These are phyloP conservation scores for Archaeoteleia sp. DNA, from an alignment of 2,888 invertebrate genomes.

Conservation along the genomic window DNA sequence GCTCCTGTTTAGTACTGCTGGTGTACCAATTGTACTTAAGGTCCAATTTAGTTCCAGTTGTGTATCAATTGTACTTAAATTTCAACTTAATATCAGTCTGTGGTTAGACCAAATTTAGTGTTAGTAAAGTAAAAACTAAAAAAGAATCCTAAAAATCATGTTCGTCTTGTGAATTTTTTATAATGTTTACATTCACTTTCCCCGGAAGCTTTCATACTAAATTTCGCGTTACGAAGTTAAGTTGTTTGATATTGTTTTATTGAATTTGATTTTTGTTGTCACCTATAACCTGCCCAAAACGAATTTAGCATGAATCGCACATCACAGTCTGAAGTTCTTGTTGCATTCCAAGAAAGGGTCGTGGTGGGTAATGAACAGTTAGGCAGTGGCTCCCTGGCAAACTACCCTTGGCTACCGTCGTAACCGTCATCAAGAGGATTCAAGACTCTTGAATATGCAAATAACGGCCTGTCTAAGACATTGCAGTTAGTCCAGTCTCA, in stretches of 20 bases:
- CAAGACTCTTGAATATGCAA: conserved; percentile 68
- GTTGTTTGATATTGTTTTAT: conserved; percentile 34
- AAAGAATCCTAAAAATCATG: too few species aligned
- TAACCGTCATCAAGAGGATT: conserved; percentile 59
- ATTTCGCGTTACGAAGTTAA: too few species aligned
- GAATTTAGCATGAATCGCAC: conserved; percentile 50
- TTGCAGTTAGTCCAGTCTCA: conserved; percentile 59
- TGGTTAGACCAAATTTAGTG: too few species aligned
- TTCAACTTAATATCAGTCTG: too few species aligned
- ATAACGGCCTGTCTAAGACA: conserved; percentile 63
- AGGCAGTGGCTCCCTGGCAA: conserved; percentile 61
- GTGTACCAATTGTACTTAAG: too few species aligned
- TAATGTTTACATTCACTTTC: too few species aligned
- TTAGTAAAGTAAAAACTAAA: too few species aligned
- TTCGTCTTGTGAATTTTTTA: too few species aligned
- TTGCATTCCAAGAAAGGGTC: conserved; percentile 56
- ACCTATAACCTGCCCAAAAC: conserved; percentile 32
- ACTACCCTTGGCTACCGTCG: conserved; percentile 53
- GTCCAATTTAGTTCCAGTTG: too few species aligned
- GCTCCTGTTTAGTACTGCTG: too few species aligned
- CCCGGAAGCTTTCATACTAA: too few species aligned
- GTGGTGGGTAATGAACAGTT: conserved; percentile 63
- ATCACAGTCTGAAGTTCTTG: conserved; percentile 56
- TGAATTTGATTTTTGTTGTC: conserved; percentile 34
- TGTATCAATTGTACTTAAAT: too few species aligned